A percentile compares a stretch with the other conserved stretches of the same genome.
These are phyloP conservation scores for Threskiornis aethiopicus DNA, from an alignment of 2,797 vertebrate species.

Conservation along the genomic window DNA sequence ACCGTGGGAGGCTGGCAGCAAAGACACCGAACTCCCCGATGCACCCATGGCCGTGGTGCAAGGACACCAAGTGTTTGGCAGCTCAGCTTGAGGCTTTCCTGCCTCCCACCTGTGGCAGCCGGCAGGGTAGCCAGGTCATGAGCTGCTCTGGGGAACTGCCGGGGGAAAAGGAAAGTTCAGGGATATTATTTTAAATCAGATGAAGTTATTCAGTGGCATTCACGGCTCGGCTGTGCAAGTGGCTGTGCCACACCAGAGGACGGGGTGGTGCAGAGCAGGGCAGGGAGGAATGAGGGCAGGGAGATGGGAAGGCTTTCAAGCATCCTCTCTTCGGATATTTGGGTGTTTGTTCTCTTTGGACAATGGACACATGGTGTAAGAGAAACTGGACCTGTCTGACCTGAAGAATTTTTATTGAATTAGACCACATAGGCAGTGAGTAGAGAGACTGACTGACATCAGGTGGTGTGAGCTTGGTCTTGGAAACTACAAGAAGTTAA, in stretches of 20 bases:
- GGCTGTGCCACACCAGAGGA: not conserved
- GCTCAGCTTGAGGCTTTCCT: not conserved
- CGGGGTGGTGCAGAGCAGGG: too few relatives aligned
- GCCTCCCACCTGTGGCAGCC: accelerated
- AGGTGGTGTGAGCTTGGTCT: not conserved
- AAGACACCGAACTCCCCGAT: accelerated
- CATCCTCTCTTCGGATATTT: not conserved
- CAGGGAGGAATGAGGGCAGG: accelerated
- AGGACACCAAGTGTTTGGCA: not conserved
- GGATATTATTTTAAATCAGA: not conserved
- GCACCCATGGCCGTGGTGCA: accelerated
- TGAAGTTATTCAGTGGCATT: not conserved
- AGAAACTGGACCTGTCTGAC: not conserved
- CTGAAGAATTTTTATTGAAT: not conserved
- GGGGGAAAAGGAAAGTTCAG: not conserved
- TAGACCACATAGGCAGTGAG: not conserved
- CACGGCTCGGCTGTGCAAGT: not conserved
- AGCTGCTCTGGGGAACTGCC: accelerated
- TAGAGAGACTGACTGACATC: not conserved
- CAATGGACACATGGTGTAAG: not conserved
- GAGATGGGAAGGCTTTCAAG: not conserved
- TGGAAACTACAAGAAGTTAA: not conserved
- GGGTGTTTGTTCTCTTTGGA: not conserved
- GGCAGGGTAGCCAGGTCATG: accelerated
- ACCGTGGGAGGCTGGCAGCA: not conserved